These are phyloP conservation scores for Ceratina japonica DNA, from an alignment of 1,140 invertebrate genomes.

Conservation along the genomic window DNA sequence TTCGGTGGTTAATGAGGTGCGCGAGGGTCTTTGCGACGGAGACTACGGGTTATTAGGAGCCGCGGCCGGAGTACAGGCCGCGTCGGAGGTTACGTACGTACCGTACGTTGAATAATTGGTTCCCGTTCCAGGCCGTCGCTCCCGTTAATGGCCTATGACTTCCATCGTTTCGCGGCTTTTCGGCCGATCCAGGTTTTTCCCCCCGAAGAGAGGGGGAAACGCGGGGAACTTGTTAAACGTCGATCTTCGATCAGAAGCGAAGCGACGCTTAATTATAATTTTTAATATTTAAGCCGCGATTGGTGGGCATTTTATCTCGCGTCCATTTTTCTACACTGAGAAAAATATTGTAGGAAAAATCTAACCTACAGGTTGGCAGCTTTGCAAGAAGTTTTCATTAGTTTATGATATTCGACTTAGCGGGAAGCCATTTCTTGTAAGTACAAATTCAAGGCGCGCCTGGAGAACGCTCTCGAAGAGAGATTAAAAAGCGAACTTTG, in stretches of 20 bases:
- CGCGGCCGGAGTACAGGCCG: too few species aligned
- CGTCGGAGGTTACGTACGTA: too few species aligned
- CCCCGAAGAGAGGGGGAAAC: too few species aligned
- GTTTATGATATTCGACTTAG: not conserved
- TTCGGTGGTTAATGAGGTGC: conserved; percentile 19
- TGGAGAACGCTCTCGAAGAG: not conserved
- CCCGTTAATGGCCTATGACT: not conserved
- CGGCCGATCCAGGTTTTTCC: not conserved
- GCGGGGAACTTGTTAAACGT: not conserved
- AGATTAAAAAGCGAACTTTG: not conserved
- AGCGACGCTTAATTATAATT: conserved; percentile 39
- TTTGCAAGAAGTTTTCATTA: not conserved
- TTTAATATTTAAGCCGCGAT: too few species aligned
- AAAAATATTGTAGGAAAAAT: too few species aligned
- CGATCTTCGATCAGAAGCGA: not conserved
- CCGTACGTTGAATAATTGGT: conserved; percentile 7
- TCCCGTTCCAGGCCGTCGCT: not conserved
- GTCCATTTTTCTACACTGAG: too few species aligned
- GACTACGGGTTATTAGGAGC: not conserved
- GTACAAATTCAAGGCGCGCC: too few species aligned
- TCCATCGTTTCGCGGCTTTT: not conserved
- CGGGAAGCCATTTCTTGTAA: conserved; percentile 8
- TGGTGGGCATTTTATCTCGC: too few species aligned
- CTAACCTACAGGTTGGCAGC: too few species aligned
- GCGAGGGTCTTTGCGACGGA: not conserved